These are phyloP conservation scores for Pygathrix nemaeus DNA, from an alignment of 2,113 vertebrate genomes.

Conservation along the genomic window DNA sequence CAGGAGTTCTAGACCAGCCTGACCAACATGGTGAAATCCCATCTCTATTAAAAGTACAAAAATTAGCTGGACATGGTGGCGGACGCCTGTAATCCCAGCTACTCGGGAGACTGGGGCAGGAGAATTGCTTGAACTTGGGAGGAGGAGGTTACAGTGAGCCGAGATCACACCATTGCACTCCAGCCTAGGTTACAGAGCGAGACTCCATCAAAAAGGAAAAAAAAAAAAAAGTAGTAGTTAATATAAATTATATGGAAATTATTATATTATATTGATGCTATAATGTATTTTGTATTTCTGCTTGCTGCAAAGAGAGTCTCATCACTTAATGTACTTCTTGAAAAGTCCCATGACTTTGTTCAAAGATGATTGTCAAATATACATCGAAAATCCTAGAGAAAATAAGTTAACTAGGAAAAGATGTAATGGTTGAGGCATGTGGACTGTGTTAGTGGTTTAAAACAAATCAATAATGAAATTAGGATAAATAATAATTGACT, in stretches of 20 bases:
- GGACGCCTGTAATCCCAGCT: background rate
- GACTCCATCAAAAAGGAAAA: background rate
- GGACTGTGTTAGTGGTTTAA: background rate
- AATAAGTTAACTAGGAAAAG: constrained; percentile 1
- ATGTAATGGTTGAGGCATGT: background rate
- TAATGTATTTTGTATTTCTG: constrained; percentile 36
- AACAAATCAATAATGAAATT: constrained; percentile 8
- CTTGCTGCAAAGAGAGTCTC: background rate
- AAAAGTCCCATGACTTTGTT: background rate
- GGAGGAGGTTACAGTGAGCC: background rate
- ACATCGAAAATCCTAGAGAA: background rate
- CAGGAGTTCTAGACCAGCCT: background rate
- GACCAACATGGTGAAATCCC: background rate
- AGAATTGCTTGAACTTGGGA: background rate
- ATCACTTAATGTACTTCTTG: background rate
- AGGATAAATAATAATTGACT: background rate
- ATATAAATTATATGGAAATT: background rate
- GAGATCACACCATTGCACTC: background rate
- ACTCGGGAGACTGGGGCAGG: background rate
- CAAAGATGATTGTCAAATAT: background rate
- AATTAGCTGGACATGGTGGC: background rate
- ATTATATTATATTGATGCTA: background rate
- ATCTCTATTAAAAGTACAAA: background rate
- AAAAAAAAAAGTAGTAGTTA: background rate
- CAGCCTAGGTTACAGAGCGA: background rate